phyloP scores from a whole-genome alignment of 2,113 vertebrate genomes.

The Sardina pilchardus region DNA sequence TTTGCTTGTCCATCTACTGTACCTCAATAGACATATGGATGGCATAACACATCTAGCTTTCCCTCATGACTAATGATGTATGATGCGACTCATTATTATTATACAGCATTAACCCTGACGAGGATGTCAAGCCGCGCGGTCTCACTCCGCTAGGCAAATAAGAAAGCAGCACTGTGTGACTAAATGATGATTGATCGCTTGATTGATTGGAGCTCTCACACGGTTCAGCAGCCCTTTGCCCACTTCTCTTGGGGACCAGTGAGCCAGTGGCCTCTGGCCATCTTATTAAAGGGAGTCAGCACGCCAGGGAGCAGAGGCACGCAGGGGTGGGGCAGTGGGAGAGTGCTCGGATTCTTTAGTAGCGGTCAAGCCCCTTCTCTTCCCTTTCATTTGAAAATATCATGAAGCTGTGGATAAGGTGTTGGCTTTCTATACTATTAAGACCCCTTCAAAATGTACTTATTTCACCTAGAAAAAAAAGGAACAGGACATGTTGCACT shows the following conservation, averaged over 20 bases:
- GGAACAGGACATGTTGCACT: too few relatives aligned
- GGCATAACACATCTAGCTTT: background rate
- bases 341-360: background rate
- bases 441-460: background rate
- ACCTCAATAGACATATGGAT: background rate
- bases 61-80: background rate
- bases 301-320: background rate
- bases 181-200: constrained; percentile 42
- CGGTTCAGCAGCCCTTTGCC: constrained; percentile 21
- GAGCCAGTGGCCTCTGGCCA: constrained; percentile 32
- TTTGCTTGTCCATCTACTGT: background rate
- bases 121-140: constrained; percentile 29
- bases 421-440: background rate
- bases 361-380: constrained; percentile 22
- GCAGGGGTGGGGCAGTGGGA: background rate
- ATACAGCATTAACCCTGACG: background rate
- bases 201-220: constrained; percentile 37
- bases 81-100: background rate
- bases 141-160: constrained; percentile 6
- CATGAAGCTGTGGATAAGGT: background rate
- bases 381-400: background rate
- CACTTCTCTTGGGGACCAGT: constrained; percentile 12
- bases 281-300: constrained; percentile 44
- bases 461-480: background rate
- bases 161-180: constrained; percentile 21